Evolutionary conservation across 1,140 invertebrate species (phyloP).

Genomic region (Pseudoatta argentina): DNA sequence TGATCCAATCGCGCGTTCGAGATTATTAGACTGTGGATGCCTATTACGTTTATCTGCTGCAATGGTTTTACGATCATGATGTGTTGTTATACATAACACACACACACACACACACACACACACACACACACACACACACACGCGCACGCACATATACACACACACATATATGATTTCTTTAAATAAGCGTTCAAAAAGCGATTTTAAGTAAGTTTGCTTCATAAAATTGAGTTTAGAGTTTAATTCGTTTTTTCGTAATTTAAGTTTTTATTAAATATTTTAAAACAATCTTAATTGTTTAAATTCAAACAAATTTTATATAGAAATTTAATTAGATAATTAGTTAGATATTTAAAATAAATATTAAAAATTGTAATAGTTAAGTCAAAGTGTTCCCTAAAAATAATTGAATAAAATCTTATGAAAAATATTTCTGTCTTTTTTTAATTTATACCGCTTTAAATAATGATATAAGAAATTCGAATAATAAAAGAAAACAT

Average conservation of each 20-base stretch:
- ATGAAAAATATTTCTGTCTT: background rate
- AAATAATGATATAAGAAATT: background rate
- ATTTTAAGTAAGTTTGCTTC: background rate
- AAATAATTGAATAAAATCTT: background rate
- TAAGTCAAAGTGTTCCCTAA: background rate
- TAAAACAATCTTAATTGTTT: background rate
- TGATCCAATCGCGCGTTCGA: conserved; percentile 49
- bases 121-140: too few species aligned
- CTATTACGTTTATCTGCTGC: conserved; percentile 3
- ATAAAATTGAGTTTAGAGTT: background rate
- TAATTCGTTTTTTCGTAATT: background rate
- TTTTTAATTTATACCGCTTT: background rate
- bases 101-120: too few species aligned
- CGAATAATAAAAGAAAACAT: background rate
- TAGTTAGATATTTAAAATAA: background rate
- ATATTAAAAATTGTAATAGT: background rate
- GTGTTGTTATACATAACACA: background rate
- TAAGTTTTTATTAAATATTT: background rate
- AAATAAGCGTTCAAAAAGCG: background rate
- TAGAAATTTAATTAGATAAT: background rate
- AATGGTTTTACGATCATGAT: conserved; percentile 2
- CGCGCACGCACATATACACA: background rate
- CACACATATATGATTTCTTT: background rate
- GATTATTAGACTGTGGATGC: conserved; percentile 40
- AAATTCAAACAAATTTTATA: background rate